Evolutionary conservation across 2,113 vertebrate genomes (phyloP).

Genomic region (Spizaetus ornatus): DNA sequence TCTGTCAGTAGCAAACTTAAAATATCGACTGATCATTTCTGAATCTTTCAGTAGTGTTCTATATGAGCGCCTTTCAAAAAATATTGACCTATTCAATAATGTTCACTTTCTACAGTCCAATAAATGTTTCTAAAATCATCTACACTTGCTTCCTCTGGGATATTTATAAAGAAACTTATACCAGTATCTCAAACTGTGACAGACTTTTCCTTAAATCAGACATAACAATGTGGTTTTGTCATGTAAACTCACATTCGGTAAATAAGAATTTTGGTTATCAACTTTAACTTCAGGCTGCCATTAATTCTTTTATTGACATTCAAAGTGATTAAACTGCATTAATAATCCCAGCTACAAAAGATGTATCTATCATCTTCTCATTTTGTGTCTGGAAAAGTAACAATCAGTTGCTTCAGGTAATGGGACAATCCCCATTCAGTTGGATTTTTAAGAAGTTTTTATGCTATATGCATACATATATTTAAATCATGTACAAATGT

Average conservation of each 20-base stretch:
- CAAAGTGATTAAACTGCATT: not conserved
- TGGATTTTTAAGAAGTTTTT: not conserved
- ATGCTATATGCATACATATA: not conserved
- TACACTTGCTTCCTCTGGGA: not conserved
- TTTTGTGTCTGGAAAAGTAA: not conserved
- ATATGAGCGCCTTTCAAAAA: not conserved
- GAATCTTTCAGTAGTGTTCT: not conserved
- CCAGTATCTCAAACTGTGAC: not conserved
- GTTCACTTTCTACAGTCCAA: not conserved
- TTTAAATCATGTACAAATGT: not conserved
- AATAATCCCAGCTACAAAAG: not conserved
- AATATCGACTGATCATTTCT: not conserved
- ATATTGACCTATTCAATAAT: not conserved
- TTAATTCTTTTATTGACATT: not conserved
- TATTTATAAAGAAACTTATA: not conserved
- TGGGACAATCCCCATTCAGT: not conserved
- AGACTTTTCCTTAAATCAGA: not conserved
- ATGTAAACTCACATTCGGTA: not conserved
- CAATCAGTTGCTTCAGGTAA: not conserved
- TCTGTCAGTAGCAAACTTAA: not conserved
- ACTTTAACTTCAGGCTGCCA: not conserved
- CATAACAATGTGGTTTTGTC: not conserved
- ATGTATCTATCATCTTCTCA: accelerated
- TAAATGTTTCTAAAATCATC: not conserved
- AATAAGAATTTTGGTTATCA: not conserved